phyloP scores from a whole-genome alignment of 2,888 invertebrate species.

The Phyto melanocephala region DNA sequence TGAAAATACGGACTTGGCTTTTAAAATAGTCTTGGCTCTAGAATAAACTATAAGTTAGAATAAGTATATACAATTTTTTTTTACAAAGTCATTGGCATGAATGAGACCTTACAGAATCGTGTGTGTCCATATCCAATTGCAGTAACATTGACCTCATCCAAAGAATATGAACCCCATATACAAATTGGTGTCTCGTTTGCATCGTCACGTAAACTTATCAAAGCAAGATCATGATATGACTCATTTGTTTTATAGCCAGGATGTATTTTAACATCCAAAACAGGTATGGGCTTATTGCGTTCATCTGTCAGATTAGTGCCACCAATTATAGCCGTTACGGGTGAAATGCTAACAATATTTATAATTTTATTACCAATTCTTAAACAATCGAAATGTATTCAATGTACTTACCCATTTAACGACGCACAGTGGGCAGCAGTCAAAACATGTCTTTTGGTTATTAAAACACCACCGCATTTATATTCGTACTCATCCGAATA shows the following conservation, averaged over 20 bases:
- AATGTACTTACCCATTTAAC: slow-evolving; percentile 50
- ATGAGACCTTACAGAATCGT: slow-evolving; percentile 72
- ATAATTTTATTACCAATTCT: neutral
- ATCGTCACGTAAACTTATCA: slow-evolving; percentile 28
- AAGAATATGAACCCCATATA: slow-evolving; percentile 75
- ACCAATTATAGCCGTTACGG: slow-evolving; percentile 56
- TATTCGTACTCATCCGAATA: slow-evolving; percentile 27
- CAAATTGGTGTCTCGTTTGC: slow-evolving; percentile 20
- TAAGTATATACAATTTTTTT: no score
- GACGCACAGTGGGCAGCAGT: slow-evolving; percentile 63
- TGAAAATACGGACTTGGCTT: no score
- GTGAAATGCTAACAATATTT: slow-evolving; percentile 27
- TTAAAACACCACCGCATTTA: slow-evolving; percentile 64
- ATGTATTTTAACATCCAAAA: slow-evolving; percentile 51
- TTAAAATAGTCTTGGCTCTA: no score
- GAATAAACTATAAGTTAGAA: neutral
- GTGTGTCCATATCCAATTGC: slow-evolving; percentile 83
- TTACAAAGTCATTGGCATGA: no score
- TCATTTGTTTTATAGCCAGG: slow-evolving; percentile 36
- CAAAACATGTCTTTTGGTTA: slow-evolving; percentile 42
- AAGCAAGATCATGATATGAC: slow-evolving; percentile 64
- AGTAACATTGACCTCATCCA: slow-evolving; percentile 76
- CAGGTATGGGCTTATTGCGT: neutral
- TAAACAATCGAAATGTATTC: neutral
- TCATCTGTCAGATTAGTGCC: slow-evolving; percentile 56